Evolutionary conservation across 2,888 invertebrate genomes (phyloP).

Genomic region (Synanthedon tipuliformis): DNA sequence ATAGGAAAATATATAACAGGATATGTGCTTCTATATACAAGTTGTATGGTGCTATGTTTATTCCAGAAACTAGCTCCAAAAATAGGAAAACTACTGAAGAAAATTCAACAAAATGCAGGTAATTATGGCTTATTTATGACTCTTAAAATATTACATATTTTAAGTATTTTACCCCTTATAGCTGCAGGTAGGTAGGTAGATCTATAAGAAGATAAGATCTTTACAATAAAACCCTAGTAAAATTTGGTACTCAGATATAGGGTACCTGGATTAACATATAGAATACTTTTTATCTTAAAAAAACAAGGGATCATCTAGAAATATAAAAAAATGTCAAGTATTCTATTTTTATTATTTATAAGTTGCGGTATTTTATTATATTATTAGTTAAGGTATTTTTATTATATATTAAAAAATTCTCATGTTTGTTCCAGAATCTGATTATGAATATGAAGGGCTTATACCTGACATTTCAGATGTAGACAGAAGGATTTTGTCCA

Average conservation of each 20-base stretch:
- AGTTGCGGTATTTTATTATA: neutral
- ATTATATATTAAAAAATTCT: neutral
- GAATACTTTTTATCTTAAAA: no score
- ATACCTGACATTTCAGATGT: constrained; percentile 51
- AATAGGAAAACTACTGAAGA: constrained; percentile 29
- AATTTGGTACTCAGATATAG: no score
- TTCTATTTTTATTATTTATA: no score
- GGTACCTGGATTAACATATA: no score
- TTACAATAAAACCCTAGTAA: no score
- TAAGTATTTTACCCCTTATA: no score
- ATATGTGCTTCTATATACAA: constrained; percentile 38
- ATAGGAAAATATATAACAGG: constrained; percentile 48
- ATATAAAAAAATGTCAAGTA: no score
- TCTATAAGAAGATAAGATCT: no score
- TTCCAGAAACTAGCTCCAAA: constrained; percentile 40
- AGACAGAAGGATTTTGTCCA: constrained; percentile 46
- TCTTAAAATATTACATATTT: no score
- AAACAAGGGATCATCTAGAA: no score
- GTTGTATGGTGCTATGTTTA: constrained; percentile 34
- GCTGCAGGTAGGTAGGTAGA: no score
- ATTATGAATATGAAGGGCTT: constrained; percentile 51
- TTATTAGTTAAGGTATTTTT: neutral
- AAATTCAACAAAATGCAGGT: constrained; percentile 54
- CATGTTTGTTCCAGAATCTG: constrained; percentile 40
- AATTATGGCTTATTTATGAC: constrained; percentile 8